phyloP scores from a whole-genome alignment of 1,140 invertebrate genomes.

The Drosophila tropicalis region DNA sequence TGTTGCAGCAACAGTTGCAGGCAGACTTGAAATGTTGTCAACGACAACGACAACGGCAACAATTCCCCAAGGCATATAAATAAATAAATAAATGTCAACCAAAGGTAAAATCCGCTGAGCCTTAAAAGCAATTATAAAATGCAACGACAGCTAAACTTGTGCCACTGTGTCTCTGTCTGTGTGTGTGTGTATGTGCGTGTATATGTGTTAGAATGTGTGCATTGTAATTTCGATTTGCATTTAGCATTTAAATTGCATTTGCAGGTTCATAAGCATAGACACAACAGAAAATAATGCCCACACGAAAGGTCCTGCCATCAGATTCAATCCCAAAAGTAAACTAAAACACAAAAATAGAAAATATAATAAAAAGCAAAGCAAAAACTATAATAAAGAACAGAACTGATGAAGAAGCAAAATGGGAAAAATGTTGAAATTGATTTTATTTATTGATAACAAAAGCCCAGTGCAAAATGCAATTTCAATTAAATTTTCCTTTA shows the following conservation, averaged over 20 bases:
- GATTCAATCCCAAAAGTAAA: not conserved
- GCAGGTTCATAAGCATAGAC: slow-evolving; percentile 57
- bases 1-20: slow-evolving; percentile 49
- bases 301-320: slow-evolving; percentile 22
- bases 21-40: slow-evolving; percentile 69
- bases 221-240: slow-evolving; percentile 32
- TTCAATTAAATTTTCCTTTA: slow-evolving; percentile 72
- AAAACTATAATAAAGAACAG: not conserved
- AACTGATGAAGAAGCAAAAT: slow-evolving; percentile 11
- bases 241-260: slow-evolving; percentile 62
- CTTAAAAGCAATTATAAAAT: slow-evolving; percentile 79
- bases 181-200: slow-evolving; percentile 5
- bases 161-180: slow-evolving; percentile 21
- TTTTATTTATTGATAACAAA: slow-evolving; percentile 76
- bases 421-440: slow-evolving; percentile 59
- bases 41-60: slow-evolving; percentile 39
- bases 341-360: slow-evolving; percentile 19
- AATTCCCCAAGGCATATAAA: slow-evolving; percentile 77
- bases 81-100: slow-evolving; percentile 66
- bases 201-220: not conserved
- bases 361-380: slow-evolving; percentile 5
- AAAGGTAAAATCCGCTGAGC: slow-evolving; percentile 50
- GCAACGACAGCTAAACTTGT: slow-evolving; percentile 55
- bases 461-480: slow-evolving; percentile 61
- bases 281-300: slow-evolving; percentile 63